Conservation (phyloP, 2,113 vertebrate species). For the Gymnarchus niloticus region DNA sequence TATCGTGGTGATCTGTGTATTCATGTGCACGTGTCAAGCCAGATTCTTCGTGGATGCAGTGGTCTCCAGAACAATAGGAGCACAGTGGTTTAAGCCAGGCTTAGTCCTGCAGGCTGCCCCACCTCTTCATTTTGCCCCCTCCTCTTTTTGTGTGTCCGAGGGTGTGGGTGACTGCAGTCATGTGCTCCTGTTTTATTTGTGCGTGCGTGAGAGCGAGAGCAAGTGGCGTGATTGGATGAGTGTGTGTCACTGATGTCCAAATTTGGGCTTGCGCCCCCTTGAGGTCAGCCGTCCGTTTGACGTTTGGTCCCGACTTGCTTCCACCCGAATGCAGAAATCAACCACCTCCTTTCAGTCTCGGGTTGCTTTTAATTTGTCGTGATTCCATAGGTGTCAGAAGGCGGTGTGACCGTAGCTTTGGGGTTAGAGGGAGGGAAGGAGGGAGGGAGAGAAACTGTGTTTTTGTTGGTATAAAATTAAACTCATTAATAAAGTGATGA, state of each 20-base stretch:
- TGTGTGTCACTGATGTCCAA: neutral
- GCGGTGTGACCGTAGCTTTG: constrained; percentile 19
- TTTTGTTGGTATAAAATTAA: constrained; percentile 72
- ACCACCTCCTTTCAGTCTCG: constrained; percentile 41
- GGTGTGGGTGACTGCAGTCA: constrained; percentile 28
- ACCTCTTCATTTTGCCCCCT: constrained; percentile 21
- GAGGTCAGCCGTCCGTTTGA: neutral
- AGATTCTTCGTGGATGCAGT: neutral
- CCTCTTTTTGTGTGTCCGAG: constrained; percentile 14
- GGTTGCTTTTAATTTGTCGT: constrained; percentile 49
- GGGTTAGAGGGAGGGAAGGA: constrained; percentile 44
- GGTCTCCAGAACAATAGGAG: neutral
- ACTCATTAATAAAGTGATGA: constrained; percentile 75
- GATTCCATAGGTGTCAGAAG: constrained; percentile 34
- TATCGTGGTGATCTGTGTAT: constrained; percentile 27
- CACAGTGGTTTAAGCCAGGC: neutral
- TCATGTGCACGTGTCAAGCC: neutral
- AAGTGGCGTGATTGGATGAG: neutral
- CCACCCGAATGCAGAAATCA: constrained; percentile 39
- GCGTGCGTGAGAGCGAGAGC: constrained; percentile 20
- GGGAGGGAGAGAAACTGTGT: constrained; percentile 60
- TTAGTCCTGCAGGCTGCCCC: neutral
- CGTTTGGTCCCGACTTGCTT: neutral
- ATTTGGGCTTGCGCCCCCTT: neutral
- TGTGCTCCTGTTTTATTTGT: constrained; percentile 33